These are phyloP conservation scores for Alloplasta piceator DNA, from an alignment of 2,888 invertebrate genomes.

Conservation along the genomic window DNA sequence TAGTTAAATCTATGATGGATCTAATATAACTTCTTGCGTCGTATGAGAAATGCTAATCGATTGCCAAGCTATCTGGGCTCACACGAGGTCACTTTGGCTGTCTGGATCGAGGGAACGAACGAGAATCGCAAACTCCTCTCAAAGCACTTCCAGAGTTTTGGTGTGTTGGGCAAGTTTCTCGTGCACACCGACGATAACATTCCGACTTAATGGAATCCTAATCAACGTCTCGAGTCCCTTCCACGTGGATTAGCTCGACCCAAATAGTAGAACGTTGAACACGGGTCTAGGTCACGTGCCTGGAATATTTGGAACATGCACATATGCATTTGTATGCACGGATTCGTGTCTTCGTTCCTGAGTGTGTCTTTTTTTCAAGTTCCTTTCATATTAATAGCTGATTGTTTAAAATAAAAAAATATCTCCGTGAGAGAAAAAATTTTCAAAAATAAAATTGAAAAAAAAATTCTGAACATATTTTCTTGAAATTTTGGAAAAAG, in stretches of 20 bases:
- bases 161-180: conserved; percentile 41
- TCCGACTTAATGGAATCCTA: conserved; percentile 53
- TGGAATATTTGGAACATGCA: background rate
- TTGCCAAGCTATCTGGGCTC: conserved; percentile 40
- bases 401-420: no score
- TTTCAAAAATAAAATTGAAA: no score
- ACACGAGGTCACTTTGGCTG: background rate
- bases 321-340: background rate
- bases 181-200: conserved; percentile 46
- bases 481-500: no score
- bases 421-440: no score
- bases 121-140: conserved; percentile 32
- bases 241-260: conserved; percentile 39
- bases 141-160: conserved; percentile 11
- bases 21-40: conserved; percentile 42
- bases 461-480: no score
- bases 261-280: conserved; percentile 29
- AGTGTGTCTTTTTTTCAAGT: no score
- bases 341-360: background rate
- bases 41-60: conserved; percentile 47
- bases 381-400: no score
- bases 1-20: conserved; percentile 41
- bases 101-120: conserved; percentile 1
- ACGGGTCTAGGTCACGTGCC: conserved; percentile 16
- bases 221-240: conserved; percentile 44